Percentiles rank a stretch among this genome's conserved stretches.
phyloP scores from a whole-genome alignment of 2,888 invertebrate species.

The Agrotis exclamationis region DNA sequence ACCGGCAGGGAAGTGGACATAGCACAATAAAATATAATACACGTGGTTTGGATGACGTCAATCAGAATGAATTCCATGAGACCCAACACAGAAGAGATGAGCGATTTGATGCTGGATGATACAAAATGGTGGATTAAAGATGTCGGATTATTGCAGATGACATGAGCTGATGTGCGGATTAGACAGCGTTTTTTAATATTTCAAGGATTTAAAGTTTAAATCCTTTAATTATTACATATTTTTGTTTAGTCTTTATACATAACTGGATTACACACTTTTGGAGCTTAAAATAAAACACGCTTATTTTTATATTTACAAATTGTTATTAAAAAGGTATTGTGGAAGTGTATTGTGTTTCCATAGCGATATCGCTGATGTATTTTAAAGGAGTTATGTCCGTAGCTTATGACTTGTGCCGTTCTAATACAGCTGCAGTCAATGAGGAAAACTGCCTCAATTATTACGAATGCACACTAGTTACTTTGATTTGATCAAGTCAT shows the following conservation, averaged over 20 bases:
- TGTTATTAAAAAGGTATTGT: too few relatives aligned
- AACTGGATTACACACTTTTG: conserved; percentile 52
- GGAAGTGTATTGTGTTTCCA: too few relatives aligned
- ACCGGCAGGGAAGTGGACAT: conserved; percentile 68
- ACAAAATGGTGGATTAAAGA: conserved; percentile 6
- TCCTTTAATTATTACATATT: conserved; percentile 10
- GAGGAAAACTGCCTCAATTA: conserved; percentile 57
- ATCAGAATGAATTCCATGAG: conserved; percentile 36
- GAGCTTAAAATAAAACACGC: conserved; percentile 17
- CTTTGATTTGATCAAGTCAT: conserved; percentile 48
- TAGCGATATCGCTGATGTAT: background rate
- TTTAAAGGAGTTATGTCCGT: background rate
- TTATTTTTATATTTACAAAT: background rate
- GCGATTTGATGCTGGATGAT: conserved; percentile 11
- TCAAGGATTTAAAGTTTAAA: conserved; percentile 13
- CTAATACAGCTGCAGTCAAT: conserved; percentile 28
- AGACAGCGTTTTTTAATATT: conserved; percentile 15
- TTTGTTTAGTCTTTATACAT: conserved; percentile 5
- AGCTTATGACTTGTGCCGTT: conserved; percentile 25
- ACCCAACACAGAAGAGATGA: conserved; percentile 28
- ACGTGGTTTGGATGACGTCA: conserved; percentile 66
- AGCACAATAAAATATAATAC: conserved; percentile 65
- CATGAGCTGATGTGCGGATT: conserved; percentile 1
- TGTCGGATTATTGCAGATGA: background rate
- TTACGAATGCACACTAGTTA: conserved; percentile 19